Conservation (phyloP, 2,797 vertebrate species). For the Diglossa cyanea region DNA sequence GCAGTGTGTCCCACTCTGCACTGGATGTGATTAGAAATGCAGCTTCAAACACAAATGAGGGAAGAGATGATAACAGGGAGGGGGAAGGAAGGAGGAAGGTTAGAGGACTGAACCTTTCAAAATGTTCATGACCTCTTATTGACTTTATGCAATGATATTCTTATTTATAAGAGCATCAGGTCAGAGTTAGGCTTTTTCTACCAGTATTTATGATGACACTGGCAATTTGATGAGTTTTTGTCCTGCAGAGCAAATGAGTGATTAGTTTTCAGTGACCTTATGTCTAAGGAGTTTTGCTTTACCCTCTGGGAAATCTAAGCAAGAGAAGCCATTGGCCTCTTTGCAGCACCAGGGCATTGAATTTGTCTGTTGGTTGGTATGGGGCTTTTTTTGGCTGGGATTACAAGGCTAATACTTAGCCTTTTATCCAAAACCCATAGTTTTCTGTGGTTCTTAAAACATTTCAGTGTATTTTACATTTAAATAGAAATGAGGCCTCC, state of each 20-base stretch:
- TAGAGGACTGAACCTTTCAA: not conserved
- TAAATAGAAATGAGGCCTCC: conserved; percentile 11
- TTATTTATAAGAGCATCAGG: not conserved
- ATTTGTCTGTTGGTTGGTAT: not conserved
- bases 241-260: not conserved
- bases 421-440: not conserved
- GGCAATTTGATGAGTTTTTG: not conserved
- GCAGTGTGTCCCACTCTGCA: not conserved
- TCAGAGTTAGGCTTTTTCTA: not conserved
- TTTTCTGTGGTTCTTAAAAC: not conserved
- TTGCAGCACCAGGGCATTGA: not conserved
- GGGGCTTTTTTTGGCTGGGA: not conserved
- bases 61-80: not conserved
- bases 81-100: not conserved
- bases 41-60: not conserved
- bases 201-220: not conserved
- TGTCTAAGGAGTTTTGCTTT: not conserved
- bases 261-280: not conserved
- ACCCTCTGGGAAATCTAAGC: not conserved
- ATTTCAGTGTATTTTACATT: conserved; percentile 7
- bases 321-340: not conserved
- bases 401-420: not conserved
- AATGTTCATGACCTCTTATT: not conserved
- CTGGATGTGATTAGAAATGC: not conserved
- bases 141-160: not conserved